These are phyloP conservation scores for fruit fly (Drosophila melanogaster) DNA, from an alignment of 1,140 invertebrate genomes.

Conservation along the genomic window Release_6_plus_ISO1_MT NT_033779.5:4083001-4083500, in stretches of 20 bases:
- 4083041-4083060: not conserved
- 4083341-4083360: conserved; percentile 8
- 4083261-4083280: conserved; percentile 52
- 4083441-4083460: conserved; percentile 11
- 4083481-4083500: conserved; percentile 3
- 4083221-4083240: conserved; percentile 44
- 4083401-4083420: conserved; percentile 36
- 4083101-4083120: conserved; percentile 63
- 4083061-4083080: conserved; percentile 63
- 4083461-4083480: not conserved
- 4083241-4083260: conserved; percentile 76
- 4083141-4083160: conserved; percentile 69
- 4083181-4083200: not conserved
- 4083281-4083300: conserved; percentile 66
- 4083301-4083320: conserved; percentile 68
- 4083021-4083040: conserved; percentile 54
- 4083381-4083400: conserved; percentile 41
- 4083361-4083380: conserved; percentile 5
- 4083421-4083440: conserved; percentile 58
- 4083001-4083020: conserved; percentile 54
- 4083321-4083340: conserved; percentile 17
- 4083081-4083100: conserved; percentile 65
- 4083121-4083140: conserved; percentile 21
- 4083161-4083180: conserved; percentile 54
- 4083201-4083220: not conserved